Evolutionary conservation across 2,888 invertebrate genomes (phyloP), one percentile per base, ranked within the genome.

Genomic region (Aricia artaxerxes): DNA sequence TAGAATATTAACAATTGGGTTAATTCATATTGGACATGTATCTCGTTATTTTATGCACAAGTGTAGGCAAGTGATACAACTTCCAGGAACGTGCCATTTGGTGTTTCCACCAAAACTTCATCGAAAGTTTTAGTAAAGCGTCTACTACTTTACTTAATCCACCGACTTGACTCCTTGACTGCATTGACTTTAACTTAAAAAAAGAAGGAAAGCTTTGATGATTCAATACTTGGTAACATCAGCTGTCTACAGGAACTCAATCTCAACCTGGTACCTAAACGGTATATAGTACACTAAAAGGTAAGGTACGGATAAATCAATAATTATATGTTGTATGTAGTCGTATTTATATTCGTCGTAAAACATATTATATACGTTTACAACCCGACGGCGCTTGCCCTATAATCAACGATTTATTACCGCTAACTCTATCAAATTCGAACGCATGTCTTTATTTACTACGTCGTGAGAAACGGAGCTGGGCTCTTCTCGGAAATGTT

Each of bases 321-420:
- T 79, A 44, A 49, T 35, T 69, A 31, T 61, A 73, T 78, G 11
- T 64, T 61, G 61, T 80, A 78, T 78, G 81, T 80, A 80, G 77
- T 80, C 86, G 87, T 88, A 87, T 91, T 90, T 90, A 91, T 88
- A 86, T 85, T 86, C 84, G 84, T 86, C 87, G 86, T 92, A 91
- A 92, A 92, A 87, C 88, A 88, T 89, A 90, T 88, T 88, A 88
- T 90, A 90, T 89, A 87, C 85, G 83, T 92, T 92, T 92, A 92
- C 87, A 87, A 85, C 88, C 84, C 82, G 88, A 88, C 91, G 92
- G 91, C 92, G 89, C 89, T 90, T 89, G 86, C 85, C 87, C 88
- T 90, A 89, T 91, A 90, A 93, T 92, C 92, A 91, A 92, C 87
- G 85, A 89, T 93, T 93, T 93, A 92, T 91, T 89, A 87, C 88